Base-by-base conservation (phyloP, 2,797 vertebrate genomes). In the Gila robusta region DNA sequence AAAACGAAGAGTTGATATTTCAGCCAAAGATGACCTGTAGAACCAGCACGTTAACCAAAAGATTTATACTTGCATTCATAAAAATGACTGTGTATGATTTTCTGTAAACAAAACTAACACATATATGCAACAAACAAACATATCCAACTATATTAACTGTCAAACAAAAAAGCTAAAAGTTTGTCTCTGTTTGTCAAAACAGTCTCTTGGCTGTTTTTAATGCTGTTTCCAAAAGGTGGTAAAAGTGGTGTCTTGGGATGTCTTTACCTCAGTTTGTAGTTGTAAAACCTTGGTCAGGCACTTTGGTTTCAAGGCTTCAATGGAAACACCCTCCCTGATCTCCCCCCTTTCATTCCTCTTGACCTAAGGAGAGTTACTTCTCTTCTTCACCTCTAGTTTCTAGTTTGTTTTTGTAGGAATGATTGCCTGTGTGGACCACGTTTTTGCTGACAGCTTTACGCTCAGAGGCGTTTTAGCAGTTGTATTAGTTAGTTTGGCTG, bases 351-450 rank as follows among this genome's bases (percentile, higher is more conserved):
- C 32, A 82, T 80, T 67, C 37, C 52, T 73, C 86, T 74, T 90
- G 91, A 89, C 90, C 88, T 62, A 88, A 62, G 82, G 87, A 86
- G 91, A 81, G 90, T 92, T 91, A 85, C 86, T 89, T 86, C 39
- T 85, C 86, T 87, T 90, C 91, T 90, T 92, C 91, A 86, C 89
- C 86, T 35, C 86, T 21, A 54, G 85, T 85, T 91, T 82, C 77
- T 79, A 88, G 77, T 88, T 87, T 80, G 82, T 88, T 87, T 87
- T 87, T 80, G 71, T 69, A 84, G 44, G 80, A 71, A 35, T 37
- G 56, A 73, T 56, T 41, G 70, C 41, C 62, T 26, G 77, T 28
- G 80, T 83, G 87, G 89, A 91, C 89, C 85, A 90, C n/a, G 11
- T 49, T 70, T 85, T 52, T 59, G 74, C 69, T 85, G 88, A 85